Percentiles rank a stretch among this genome's conserved stretches.
Conservation (phyloP, 2,797 vertebrate genomes). For the Siniperca obscura region DNA sequence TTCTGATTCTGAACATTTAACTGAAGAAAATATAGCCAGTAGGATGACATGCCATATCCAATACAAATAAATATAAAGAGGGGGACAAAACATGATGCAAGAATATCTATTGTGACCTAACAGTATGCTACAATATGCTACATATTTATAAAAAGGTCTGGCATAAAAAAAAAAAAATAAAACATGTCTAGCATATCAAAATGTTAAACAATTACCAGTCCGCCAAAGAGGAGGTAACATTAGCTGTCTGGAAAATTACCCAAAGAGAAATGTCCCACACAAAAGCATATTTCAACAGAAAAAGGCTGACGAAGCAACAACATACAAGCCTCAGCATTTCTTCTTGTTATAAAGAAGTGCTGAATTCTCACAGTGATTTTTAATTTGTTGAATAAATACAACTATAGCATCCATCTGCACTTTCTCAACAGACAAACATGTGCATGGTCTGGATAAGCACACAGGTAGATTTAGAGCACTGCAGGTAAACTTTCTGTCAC, state of each 20-base stretch:
- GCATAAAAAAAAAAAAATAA: not conserved
- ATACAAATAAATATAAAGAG: not conserved
- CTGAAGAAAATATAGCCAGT: not conserved
- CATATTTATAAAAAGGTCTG: not conserved
- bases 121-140: not conserved
- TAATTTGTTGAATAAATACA: not conserved
- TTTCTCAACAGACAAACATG: not conserved
- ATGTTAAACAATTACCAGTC: not conserved
- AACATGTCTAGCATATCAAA: not conserved
- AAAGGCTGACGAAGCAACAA: not conserved
- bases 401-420: not conserved
- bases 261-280: not conserved
- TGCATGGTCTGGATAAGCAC: not conserved
- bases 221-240: not conserved
- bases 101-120: not conserved
- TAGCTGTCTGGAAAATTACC: too few relatives aligned
- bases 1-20: not conserved
- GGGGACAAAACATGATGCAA: not conserved
- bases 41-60: not conserved
- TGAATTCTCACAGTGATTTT: not conserved
- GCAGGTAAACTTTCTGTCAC: not conserved
- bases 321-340: not conserved
- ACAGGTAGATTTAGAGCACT: not conserved
- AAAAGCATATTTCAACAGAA: not conserved
- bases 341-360: not conserved